Evolutionary conservation across 2,797 vertebrate genomes (phyloP).

Genomic region (Glossophaga mutica): DNA sequence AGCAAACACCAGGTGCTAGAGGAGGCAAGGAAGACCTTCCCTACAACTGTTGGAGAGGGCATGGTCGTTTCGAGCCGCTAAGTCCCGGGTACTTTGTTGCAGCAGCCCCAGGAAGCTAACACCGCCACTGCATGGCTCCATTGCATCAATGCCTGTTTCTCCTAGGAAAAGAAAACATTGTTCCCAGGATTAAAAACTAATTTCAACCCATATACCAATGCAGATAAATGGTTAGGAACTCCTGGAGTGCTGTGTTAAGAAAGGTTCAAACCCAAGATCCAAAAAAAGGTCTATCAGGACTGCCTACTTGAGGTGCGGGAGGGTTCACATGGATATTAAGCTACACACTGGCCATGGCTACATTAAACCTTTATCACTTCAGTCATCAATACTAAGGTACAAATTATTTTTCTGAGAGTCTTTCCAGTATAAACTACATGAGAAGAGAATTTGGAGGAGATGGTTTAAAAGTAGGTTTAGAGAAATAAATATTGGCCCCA

Average conservation of each 20-base stretch:
- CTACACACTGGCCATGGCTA: neutral
- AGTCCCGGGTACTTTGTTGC: neutral
- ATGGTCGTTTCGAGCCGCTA: neutral
- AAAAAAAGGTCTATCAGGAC: neutral
- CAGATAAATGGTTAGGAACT: neutral
- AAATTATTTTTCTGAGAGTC: neutral
- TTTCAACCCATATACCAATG: neutral
- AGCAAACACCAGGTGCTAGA: neutral
- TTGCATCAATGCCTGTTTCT: neutral
- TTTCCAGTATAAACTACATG: neutral
- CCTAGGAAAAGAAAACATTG: neutral
- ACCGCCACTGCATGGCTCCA: neutral
- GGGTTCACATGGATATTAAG: neutral
- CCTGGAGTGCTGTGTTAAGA: neutral
- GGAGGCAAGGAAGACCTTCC: neutral
- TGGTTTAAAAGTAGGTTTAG: neutral
- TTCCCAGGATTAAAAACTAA: neutral
- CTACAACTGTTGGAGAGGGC: neutral
- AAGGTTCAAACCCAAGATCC: neutral
- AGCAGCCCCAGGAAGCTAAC: neutral
- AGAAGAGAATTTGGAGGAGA: neutral
- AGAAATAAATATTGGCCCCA: neutral
- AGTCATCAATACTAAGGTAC: neutral
- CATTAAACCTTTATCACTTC: neutral
- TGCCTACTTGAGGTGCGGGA: neutral